Conservation (phyloP, 1,140 invertebrate genomes). For the Micrasema longulum region DNA sequence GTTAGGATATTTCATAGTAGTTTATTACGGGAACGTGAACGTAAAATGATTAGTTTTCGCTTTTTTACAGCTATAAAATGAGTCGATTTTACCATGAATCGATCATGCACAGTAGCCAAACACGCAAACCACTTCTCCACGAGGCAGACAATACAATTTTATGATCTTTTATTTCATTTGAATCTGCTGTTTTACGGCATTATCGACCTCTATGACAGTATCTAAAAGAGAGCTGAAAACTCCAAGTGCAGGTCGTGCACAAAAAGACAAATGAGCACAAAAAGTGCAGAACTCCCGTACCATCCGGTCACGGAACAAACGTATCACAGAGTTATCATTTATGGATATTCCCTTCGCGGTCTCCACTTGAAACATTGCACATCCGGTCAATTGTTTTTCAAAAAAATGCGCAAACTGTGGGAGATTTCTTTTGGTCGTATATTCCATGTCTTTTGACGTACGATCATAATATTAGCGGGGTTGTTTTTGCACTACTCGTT, state of each 20-base stretch:
- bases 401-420: conserved; percentile 9
- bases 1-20: too few species aligned
- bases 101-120: too few species aligned
- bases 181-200: too few species aligned
- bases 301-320: conserved; percentile 22
- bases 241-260: too few species aligned
- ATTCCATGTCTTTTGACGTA: conserved; percentile 11
- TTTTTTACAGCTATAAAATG: too few species aligned
- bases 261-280: conserved; percentile 8
- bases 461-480: conserved; percentile 7
- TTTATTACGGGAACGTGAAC: too few species aligned
- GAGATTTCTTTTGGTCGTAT: conserved; percentile 34
- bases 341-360: conserved; percentile 33
- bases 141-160: too few species aligned
- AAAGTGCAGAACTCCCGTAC: conserved; percentile 4
- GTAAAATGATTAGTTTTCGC: too few species aligned
- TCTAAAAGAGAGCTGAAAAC: conserved; percentile 1
- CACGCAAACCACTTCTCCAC: too few species aligned
- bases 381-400: conserved; percentile 36
- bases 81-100: too few species aligned
- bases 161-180: too few species aligned
- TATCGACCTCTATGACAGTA: too few species aligned
- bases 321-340: conserved; percentile 34
- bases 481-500: conserved; percentile 2
- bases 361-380: conserved; percentile 35